These are phyloP conservation scores for Eupithecia dodoneata DNA, from an alignment of 2,888 invertebrate genomes.

Conservation along the genomic window DNA sequence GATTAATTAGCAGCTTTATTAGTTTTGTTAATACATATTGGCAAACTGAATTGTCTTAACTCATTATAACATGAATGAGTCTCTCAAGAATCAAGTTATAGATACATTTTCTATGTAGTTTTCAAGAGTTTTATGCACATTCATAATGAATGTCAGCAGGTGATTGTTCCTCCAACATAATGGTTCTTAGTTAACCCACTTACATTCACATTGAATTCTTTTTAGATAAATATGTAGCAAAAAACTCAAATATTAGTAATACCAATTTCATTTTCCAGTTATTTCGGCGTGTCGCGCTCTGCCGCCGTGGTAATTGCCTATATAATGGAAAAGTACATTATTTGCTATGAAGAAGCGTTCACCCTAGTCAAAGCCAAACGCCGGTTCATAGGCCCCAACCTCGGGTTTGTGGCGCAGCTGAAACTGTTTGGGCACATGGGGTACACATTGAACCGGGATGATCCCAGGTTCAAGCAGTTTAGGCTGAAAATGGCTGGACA, in stretches of 20 bases:
- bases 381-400: conserved; percentile 90
- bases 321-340: conserved; percentile 92
- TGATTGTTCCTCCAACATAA: too few species aligned
- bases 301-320: conserved; percentile 94
- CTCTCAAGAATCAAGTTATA: neutral
- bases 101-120: neutral
- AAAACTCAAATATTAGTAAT: neutral
- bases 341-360: conserved; percentile 89
- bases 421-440: conserved; percentile 92
- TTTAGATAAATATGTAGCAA: too few species aligned
- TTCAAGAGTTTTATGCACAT: neutral
- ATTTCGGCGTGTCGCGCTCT: conserved; percentile 95
- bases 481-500: conserved; percentile 91
- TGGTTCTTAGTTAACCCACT: neutral
- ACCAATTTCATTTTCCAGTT: conserved; percentile 77
- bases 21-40: neutral
- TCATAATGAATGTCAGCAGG: neutral
- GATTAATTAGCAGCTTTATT: neutral
- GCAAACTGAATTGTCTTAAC: neutral
- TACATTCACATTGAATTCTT: neutral
- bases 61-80: neutral
- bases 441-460: conserved; percentile 87
- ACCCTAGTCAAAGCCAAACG: conserved; percentile 87
- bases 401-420: conserved; percentile 91
- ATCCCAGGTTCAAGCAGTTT: conserved; percentile 90